phyloP scores from a whole-genome alignment of 2,888 invertebrate species.

The Patella caerulea region DNA sequence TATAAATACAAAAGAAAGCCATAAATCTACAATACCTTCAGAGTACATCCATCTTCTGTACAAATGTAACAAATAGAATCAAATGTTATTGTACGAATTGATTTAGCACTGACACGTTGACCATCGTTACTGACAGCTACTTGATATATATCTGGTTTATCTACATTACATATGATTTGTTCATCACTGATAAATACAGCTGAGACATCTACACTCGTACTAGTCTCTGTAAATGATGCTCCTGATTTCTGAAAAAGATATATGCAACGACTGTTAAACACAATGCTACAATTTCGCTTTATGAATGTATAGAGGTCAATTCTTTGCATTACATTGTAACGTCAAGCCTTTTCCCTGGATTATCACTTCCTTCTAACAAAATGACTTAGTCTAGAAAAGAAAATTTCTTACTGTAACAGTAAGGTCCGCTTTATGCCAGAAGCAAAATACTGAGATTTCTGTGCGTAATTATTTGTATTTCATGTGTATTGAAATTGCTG shows the following conservation, averaged over 20 bases:
- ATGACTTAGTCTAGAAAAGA: too few relatives aligned
- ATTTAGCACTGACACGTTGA: constrained; percentile 35
- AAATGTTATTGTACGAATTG: constrained; percentile 38
- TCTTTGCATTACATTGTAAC: too few relatives aligned
- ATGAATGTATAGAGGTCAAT: too few relatives aligned
- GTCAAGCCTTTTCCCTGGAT: too few relatives aligned
- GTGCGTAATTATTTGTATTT: too few relatives aligned
- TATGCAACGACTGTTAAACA: too few relatives aligned
- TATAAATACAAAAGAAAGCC: neutral
- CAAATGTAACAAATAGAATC: constrained; percentile 53
- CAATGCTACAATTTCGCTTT: too few relatives aligned
- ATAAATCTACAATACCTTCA: constrained; percentile 30
- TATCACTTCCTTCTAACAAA: too few relatives aligned
- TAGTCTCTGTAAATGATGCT: constrained; percentile 12
- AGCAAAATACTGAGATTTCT: too few relatives aligned
- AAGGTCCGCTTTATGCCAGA: too few relatives aligned
- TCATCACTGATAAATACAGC: constrained; percentile 48
- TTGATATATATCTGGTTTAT: constrained; percentile 36
- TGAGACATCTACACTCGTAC: constrained; percentile 20
- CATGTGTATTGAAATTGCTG: too few relatives aligned
- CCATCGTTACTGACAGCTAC: constrained; percentile 52
- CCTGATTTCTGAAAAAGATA: neutral
- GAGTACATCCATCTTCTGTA: constrained; percentile 28
- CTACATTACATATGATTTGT: constrained; percentile 50
- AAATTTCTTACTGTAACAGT: too few relatives aligned